Evolutionary conservation across 30 jellyfish, hydroid and myxozoan species (phyloP).

Genomic region (Pelagia noctiluca): DNA sequence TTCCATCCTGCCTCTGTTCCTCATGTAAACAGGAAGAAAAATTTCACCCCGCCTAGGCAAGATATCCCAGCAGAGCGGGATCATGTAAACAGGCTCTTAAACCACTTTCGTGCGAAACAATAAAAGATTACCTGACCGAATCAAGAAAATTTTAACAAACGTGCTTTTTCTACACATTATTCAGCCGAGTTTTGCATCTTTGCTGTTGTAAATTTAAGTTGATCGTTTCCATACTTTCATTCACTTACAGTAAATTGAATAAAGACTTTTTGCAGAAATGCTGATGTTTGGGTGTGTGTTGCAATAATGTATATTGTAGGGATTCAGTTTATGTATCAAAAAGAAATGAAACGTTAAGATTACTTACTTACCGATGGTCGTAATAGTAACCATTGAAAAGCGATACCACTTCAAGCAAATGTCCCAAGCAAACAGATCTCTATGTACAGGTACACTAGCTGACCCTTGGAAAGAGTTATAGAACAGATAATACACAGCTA

Average conservation of each 20-base stretch:
- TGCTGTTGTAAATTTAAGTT: not conserved
- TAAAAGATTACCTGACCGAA: no score
- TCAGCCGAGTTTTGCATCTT: not conserved
- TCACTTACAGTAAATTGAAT: not conserved
- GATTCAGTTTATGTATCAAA: not conserved
- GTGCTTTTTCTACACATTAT: no score
- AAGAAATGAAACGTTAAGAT: no score
- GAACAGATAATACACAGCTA: constrained; percentile 11
- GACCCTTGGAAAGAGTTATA: constrained; percentile 27
- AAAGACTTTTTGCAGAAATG: not conserved
- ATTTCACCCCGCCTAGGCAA: no score
- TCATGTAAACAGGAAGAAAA: no score
- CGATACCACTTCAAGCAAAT: constrained; percentile 66
- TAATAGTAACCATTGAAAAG: constrained; percentile 52
- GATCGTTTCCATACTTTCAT: not conserved
- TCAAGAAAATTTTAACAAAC: no score
- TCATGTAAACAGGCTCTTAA: no score
- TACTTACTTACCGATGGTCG: constrained; percentile 69
- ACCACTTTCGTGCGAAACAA: no score
- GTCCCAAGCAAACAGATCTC: not conserved
- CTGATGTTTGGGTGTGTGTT: not conserved
- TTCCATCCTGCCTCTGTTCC: no score
- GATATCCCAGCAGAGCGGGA: no score
- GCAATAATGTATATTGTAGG: not conserved
- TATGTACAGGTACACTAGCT: not conserved